Evolutionary conservation across 2,113 vertebrate species (phyloP).

Genomic region (Pan troglodytes): DNA sequence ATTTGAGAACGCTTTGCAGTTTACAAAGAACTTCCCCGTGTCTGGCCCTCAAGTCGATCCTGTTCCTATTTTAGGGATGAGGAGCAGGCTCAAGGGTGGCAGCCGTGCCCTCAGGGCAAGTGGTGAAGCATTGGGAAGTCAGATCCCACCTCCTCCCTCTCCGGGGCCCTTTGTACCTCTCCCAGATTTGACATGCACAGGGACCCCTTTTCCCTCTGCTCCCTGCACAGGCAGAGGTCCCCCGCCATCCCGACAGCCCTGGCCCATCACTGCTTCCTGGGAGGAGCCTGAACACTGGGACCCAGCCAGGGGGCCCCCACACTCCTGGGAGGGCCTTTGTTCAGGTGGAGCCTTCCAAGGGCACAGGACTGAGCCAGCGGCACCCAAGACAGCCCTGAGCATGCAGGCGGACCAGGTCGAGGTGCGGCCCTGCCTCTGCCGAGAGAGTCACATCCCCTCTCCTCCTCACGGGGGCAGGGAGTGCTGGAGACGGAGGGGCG

Average conservation of each 20-base stretch:
- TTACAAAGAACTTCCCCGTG: not conserved
- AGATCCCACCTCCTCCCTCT: not conserved
- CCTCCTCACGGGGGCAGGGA: not conserved
- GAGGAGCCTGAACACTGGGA: not conserved
- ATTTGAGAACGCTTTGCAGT: not conserved
- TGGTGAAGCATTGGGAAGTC: not conserved
- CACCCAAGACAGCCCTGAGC: not conserved
- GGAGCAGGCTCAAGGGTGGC: too few relatives aligned
- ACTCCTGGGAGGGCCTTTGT: too few relatives aligned
- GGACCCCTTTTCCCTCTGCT: not conserved
- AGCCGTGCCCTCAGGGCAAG: not conserved
- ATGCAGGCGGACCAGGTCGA: not conserved
- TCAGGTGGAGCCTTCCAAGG: too few relatives aligned
- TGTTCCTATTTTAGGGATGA: not conserved
- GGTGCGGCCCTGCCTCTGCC: not conserved
- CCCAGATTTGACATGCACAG: not conserved
- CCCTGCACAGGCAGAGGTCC: not conserved
- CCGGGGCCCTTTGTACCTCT: accelerated
- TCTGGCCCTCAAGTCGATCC: not conserved
- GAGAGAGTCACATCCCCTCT: not conserved
- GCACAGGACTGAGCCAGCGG: not conserved
- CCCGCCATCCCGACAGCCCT: not conserved
- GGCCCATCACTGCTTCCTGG: not conserved
- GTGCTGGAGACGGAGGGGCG: accelerated
- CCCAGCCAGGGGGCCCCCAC: not conserved